phyloP scores from a whole-genome alignment of 1,140 invertebrate species.

The Calosoma granatense region DNA sequence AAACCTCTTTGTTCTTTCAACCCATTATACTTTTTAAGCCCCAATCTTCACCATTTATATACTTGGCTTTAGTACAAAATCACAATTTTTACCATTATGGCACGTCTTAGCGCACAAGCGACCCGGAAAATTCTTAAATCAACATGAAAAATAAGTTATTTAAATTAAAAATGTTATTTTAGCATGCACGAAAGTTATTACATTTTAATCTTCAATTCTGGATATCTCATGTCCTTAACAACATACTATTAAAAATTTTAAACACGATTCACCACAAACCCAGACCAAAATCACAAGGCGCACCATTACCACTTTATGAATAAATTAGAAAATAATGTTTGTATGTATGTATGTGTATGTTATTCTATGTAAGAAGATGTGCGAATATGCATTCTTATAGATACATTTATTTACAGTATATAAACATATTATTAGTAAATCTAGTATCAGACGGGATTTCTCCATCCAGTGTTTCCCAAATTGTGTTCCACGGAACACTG shows the following conservation, averaged over 20 bases:
- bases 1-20: slow-evolving; percentile 17
- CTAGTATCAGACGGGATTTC: no score
- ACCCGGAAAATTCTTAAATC: slow-evolving; percentile 45
- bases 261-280: no score
- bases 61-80: slow-evolving; percentile 51
- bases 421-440: no score
- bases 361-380: no score
- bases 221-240: slow-evolving; percentile 28
- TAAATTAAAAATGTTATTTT: slow-evolving; percentile 58
- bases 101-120: slow-evolving; percentile 45
- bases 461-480: no score
- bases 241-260: slow-evolving; percentile 32
- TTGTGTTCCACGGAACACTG: no score
- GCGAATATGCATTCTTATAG: no score
- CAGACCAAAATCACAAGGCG: no score
- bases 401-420: no score
- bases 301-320: slow-evolving; percentile 11
- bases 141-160: slow-evolving; percentile 54
- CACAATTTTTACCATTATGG: slow-evolving; percentile 51
- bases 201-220: slow-evolving; percentile 34
- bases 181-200: slow-evolving; percentile 32
- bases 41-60: slow-evolving; percentile 53
- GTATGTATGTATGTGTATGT: no score
- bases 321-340: no score
- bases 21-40: slow-evolving; percentile 54